Evolutionary conservation across 2,888 invertebrate species (phyloP), one percentile per base, ranked within the genome.

Genomic region (Crossocerus cetratus): DNA sequence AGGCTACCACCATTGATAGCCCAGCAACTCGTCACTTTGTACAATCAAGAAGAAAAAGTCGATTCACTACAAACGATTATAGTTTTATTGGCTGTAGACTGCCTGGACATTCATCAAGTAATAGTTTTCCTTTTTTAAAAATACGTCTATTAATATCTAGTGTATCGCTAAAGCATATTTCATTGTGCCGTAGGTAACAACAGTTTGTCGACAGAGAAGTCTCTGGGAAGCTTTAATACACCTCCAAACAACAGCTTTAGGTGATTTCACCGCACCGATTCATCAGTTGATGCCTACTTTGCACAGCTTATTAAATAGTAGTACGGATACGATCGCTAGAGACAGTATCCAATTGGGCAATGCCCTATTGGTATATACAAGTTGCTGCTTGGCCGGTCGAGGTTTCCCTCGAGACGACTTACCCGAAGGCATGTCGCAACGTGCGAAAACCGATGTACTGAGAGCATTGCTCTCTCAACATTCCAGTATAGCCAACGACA

Each of bases 361-460:
- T 86, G 95, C 95, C 75, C 90, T 97, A 78, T 91, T 98, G 62
- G 96, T 97, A 2, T 97, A 97, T 86, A 93, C 96, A 42, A 96
- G 96, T 76, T 96, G 96, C 79, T 97, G 97, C 86, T 91, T 97
- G 76, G 95, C 96, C n/a, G 97, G 97, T 0, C 91, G 96, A 68
- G 95, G 95, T 0, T 97, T 96, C 91, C 97, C 96, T 0, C 91
- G 91, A 53, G 80, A 84, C 3, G 93, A 94, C 82, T 93, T 96
- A 80, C 93, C 94, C 0, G 91, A 91, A 11, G 92, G 93, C 44
- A 90, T 92, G 60, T 92, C 94, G 5, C 92, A 92, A 43, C 91
- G 92, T 84, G 96, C 95, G 0, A 95, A 96, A 86, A 93, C 94
- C 72, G 95, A 96, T 87, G 92, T 96, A n/a, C 90, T 95, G 63